These are phyloP conservation scores for Dendrocincla fuliginosa DNA, from an alignment of 2,797 vertebrate species.

Conservation along the genomic window DNA sequence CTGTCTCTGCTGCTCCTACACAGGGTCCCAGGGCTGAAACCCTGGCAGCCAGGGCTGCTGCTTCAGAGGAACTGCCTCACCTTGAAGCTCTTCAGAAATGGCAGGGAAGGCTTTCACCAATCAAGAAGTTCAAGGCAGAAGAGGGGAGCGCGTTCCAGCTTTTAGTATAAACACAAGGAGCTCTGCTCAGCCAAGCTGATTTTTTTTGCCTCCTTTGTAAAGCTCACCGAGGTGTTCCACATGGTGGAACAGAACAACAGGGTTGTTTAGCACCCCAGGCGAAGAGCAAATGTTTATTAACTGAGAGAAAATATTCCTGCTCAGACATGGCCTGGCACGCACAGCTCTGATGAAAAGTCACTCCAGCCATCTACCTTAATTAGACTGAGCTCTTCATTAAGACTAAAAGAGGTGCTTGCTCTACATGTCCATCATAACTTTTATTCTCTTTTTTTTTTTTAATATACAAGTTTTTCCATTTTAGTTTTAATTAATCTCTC, in stretches of 20 bases:
- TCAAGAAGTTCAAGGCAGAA: constrained; percentile 2
- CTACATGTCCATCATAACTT: not conserved
- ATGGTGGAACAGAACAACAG: not conserved
- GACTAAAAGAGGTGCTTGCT: not conserved
- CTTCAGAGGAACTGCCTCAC: not conserved
- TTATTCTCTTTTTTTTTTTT: not conserved
- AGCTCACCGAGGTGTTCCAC: constrained; percentile 13
- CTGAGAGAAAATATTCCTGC: constrained; percentile 34
- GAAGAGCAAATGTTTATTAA: constrained; percentile 59
- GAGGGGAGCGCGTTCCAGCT: not conserved
- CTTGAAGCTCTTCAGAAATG: not conserved
- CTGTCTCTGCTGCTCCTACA: accelerated
- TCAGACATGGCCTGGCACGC: constrained; percentile 35
- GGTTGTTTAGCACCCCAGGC: constrained; percentile 38
- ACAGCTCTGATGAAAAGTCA: constrained; percentile 7
- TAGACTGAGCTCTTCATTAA: not conserved
- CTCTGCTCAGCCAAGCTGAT: not conserved
- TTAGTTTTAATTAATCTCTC: not conserved
- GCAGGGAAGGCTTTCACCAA: not conserved
- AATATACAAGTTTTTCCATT: not conserved
- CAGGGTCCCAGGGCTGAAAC: not conserved
- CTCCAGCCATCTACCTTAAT: not conserved
- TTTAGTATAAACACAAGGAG: not conserved
- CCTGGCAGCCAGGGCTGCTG: accelerated
- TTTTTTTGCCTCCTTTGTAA: not conserved